These are phyloP conservation scores for Eulemur rufifrons DNA, from an alignment of 2,113 vertebrate genomes.

Conservation along the genomic window DNA sequence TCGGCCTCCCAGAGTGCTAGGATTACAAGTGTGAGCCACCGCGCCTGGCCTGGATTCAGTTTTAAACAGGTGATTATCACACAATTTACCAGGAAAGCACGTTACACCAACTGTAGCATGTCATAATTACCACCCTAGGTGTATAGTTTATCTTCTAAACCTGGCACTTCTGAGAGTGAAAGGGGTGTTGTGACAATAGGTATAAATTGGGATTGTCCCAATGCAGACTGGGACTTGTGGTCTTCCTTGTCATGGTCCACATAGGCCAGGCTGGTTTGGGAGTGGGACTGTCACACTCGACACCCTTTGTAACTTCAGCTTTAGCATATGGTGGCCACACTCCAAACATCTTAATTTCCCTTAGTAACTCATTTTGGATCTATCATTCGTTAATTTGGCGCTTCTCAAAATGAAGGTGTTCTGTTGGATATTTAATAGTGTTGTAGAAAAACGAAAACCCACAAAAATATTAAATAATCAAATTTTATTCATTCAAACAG, in stretches of 20 bases:
- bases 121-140: background rate
- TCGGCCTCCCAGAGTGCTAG: no score
- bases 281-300: background rate
- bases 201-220: background rate
- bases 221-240: background rate
- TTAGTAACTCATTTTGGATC: background rate
- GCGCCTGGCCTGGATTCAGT: background rate
- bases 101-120: background rate
- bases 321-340: background rate
- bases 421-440: background rate
- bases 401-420: background rate
- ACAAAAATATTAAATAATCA: background rate
- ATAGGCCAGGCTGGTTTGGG: background rate
- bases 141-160: background rate
- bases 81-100: background rate
- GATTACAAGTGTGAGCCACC: no score
- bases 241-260: background rate
- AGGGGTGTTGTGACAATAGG: background rate
- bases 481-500: conserved; percentile 11
- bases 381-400: background rate
- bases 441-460: background rate
- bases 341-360: background rate
- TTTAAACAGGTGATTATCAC: background rate
- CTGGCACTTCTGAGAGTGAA: background rate
- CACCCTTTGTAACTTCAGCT: background rate